Evolutionary conservation across 2,888 invertebrate genomes (phyloP), one percentile per base, ranked within the genome.

Genomic region (Cerastoderma edule): DNA sequence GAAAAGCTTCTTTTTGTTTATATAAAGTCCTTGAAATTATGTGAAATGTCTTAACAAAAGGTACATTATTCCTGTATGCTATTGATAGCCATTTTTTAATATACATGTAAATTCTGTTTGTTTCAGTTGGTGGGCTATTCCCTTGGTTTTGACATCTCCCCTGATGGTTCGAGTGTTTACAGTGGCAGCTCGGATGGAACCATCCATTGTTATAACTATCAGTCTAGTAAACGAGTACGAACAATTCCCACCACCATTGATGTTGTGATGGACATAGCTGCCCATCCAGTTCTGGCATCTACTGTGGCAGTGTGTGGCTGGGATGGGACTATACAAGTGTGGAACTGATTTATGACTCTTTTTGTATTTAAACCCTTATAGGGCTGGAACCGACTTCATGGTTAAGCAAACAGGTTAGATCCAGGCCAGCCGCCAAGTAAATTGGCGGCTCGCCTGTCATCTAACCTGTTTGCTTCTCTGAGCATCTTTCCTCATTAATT

Each of bases 121-220:
- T 86, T 86, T n/a, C 84, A 93, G 93, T 83, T 92, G 13, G 74
- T 83, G n/a, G 93, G 93, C 3, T 93, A 91, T 78, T 88, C 81
- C 53, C 83, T 93, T 32, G 92, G 92, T 4, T 92, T 91, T 85
- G 92, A 92, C 71, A 63, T 92, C 32, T 90, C 91, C 56, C 78
- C 86, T 8, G 92, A 92, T 85, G 93, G 93, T 4, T 78, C 83
- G 27, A 83, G 84, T 10, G 76, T 93, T 0, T 83, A 86, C 54
- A 91, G 89, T 84, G 93, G 92, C 4, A 92, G 91, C 80, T 76
- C 88, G 10, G 88, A 89, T 74, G 92, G 92, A 0, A 82, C 83
- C 8, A 50, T 93, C 0, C 87, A 88, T 64, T 85, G 87, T 53
- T 93, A 92, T 78, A 83, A 89, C 66, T 88, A 88, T 66, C 78